These are phyloP conservation scores for Saccopteryx bilineata DNA, from an alignment of 2,113 vertebrate species.

Conservation along the genomic window DNA sequence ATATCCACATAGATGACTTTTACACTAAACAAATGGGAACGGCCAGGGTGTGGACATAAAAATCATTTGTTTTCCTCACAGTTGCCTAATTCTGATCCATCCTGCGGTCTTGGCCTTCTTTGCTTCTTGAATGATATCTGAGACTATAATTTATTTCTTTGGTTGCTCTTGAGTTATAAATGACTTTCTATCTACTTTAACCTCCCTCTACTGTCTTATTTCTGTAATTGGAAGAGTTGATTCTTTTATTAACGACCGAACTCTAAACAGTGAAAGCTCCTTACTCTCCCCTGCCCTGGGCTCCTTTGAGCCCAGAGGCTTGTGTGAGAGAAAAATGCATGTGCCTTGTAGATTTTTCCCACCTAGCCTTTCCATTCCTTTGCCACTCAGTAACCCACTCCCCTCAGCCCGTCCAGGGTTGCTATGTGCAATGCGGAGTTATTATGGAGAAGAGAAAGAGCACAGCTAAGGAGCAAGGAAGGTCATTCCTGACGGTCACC, in stretches of 20 bases:
- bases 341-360: neutral
- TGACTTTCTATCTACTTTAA: neutral
- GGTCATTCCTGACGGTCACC: neutral
- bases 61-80: neutral
- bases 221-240: neutral
- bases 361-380: neutral
- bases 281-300: neutral
- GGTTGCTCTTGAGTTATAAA: neutral
- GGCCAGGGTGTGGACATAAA: neutral
- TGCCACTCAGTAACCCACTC: neutral
- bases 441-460: neutral
- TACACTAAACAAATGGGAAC: neutral
- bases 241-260: neutral
- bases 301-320: neutral
- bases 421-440: neutral
- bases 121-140: constrained; percentile 22
- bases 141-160: neutral
- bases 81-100: neutral
- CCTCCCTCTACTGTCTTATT: neutral
- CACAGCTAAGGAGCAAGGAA: neutral
- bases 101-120: neutral
- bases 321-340: neutral
- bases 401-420: neutral
- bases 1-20: neutral
- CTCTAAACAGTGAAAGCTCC: neutral